Conservation (phyloP, 2,113 vertebrate species). For the Hydrolagus affinis region DNA sequence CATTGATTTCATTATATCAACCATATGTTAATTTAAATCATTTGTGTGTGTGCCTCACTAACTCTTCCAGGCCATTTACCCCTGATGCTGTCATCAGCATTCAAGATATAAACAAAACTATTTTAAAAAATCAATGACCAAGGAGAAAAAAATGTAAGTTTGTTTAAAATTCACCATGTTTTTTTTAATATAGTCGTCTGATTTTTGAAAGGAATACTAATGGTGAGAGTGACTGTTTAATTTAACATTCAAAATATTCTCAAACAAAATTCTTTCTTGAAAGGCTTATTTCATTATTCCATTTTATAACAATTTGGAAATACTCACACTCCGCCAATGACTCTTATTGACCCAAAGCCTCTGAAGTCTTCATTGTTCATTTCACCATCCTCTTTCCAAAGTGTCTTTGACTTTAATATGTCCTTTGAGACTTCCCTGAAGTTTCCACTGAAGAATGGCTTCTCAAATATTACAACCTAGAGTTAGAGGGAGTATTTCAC, state of each 20-base stretch:
- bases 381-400: slow-evolving; percentile 40
- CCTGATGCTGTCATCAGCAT: neutral
- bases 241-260: neutral
- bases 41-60: neutral
- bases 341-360: slow-evolving; percentile 60
- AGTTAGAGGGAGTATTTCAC: slow-evolving; percentile 32
- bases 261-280: slow-evolving; percentile 26
- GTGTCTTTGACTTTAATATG: slow-evolving; percentile 46
- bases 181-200: neutral
- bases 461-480: slow-evolving; percentile 70
- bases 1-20: neutral
- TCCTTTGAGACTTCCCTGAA: slow-evolving; percentile 61
- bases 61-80: neutral
- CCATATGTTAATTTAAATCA: neutral
- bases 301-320: slow-evolving; percentile 1
- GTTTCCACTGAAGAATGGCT: slow-evolving; percentile 56
- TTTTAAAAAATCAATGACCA: slow-evolving; percentile 7
- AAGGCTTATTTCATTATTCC: neutral
- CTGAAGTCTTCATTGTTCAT: slow-evolving; percentile 38
- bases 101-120: neutral
- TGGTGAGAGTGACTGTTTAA: too few relatives aligned
- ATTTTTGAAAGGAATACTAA: neutral
- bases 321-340: slow-evolving; percentile 74
- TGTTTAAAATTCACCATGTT: neutral
- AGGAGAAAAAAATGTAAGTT: neutral